phyloP scores from a whole-genome alignment of 2,888 invertebrate genomes.

The Clistopyga incitator region DNA sequence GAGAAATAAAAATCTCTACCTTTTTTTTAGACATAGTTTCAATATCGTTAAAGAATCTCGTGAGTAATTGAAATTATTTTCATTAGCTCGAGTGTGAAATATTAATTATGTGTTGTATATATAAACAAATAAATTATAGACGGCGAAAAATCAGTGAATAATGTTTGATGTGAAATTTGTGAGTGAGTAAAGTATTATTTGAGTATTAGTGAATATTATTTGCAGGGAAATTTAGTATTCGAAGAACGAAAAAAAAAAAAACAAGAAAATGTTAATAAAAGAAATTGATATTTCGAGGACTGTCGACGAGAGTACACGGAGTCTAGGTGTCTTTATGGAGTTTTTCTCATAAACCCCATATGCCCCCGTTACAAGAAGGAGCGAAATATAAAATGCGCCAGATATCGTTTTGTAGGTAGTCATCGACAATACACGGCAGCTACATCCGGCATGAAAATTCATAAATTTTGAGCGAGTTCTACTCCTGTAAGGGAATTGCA shows the following conservation, averaged over 20 bases:
- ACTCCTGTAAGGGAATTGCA: conserved; percentile 29
- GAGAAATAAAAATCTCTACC: too few species aligned
- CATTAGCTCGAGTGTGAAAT: too few species aligned
- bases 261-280: neutral
- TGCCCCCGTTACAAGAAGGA: neutral
- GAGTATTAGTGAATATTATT: too few species aligned
- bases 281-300: neutral
- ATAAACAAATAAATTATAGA: too few species aligned
- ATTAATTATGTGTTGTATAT: too few species aligned
- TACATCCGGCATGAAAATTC: conserved; percentile 34
- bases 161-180: too few species aligned
- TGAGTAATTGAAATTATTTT: too few species aligned
- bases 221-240: too few species aligned
- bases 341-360: neutral
- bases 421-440: neutral
- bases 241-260: neutral
- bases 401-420: neutral
- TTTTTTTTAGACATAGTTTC: too few species aligned
- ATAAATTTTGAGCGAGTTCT: conserved; percentile 31
- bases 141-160: too few species aligned
- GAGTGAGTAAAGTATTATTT: too few species aligned
- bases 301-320: neutral
- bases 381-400: neutral
- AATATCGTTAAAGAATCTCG: too few species aligned
- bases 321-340: neutral